Evolutionary conservation across 2,797 vertebrate species (phyloP), one percentile per base, ranked within the genome.

Genomic region (Poeciliopsis turneri): DNA sequence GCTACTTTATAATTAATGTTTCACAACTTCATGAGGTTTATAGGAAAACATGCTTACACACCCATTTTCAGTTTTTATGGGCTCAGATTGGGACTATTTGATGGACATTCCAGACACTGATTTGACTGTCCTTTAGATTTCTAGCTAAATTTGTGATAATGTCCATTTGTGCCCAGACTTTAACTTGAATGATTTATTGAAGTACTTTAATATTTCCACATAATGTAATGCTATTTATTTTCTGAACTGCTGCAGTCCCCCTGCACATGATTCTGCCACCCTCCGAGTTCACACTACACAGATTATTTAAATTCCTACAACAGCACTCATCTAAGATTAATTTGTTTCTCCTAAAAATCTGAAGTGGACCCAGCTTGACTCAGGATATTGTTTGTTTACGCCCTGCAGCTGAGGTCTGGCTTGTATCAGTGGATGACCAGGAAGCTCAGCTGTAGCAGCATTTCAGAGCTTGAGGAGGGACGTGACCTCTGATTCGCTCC

Each of bases 401-500:
- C 78, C 71, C 83, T 75, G 72, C 72, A 47, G 87, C 76, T 47
- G 36, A 51, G 83, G 76, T 73, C 81, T 80, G 72, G 69, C 77
- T 84, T 79, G 55, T 74, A 80, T 91, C 74, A 84, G 20, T 76
- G 78, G 49, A 55, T 75, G 59, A 84, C 79, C 81, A 87, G 84
- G 79, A 85, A 82, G 87, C 84, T 83, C 72, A 72, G 87, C 70
- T 78, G 74, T 25, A 68, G 72, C 74, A 77, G 86, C 79, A 76
- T 81, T 83, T 84, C 77, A 82, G 79, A 80, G 87, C 77, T 74
- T 78, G 77, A 87, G 83, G 68, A 82, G 75, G 78, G 81, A 87
- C 84, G 43, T 89, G 88, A 81, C 79, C 88, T 87, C 83, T 90
- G 90, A 92, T 88, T 94, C 89, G 91, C 86, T 87, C 64, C 0